These are phyloP conservation scores for Micropterix aruncella DNA, from an alignment of 2,888 invertebrate genomes.

Conservation along the genomic window DNA sequence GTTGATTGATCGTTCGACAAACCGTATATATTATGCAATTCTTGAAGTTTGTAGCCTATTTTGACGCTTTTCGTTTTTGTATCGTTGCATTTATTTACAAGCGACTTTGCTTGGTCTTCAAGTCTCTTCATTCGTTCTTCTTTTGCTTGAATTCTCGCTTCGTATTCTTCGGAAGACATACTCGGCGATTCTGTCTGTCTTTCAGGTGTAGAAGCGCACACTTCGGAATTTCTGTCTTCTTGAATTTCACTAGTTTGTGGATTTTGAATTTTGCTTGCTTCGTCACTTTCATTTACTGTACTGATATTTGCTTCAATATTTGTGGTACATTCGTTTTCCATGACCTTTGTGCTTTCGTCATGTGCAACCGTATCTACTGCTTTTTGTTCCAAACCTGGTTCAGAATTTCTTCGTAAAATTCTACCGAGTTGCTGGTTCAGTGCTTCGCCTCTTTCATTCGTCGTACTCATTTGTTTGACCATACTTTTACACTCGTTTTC, in stretches of 20 bases:
- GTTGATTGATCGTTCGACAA: slow-evolving; percentile 9
- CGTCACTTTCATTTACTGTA: no score
- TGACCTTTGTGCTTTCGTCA: no score
- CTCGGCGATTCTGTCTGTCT: neutral
- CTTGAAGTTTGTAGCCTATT: slow-evolving; percentile 57
- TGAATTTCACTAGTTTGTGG: no score
- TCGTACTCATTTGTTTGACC: neutral
- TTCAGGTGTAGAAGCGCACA: no score
- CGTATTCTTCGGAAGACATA: slow-evolving; percentile 20
- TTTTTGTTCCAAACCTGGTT: no score
- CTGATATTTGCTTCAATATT: no score
- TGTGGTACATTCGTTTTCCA: no score
- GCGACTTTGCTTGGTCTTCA: slow-evolving; percentile 68
- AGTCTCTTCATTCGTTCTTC: slow-evolving; percentile 53
- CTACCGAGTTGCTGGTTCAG: neutral
- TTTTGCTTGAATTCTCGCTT: slow-evolving; percentile 49
- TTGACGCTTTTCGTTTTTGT: slow-evolving; percentile 58
- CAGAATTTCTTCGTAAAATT: no score
- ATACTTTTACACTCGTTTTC: neutral
- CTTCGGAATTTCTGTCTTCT: no score
- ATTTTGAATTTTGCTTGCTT: no score
- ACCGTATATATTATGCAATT: slow-evolving; percentile 61
- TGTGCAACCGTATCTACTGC: no score
- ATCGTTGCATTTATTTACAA: slow-evolving; percentile 62
- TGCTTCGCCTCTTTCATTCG: neutral